phyloP scores from a whole-genome alignment of 2,113 vertebrate genomes.

The Mesoclemmys tuberculata region DNA sequence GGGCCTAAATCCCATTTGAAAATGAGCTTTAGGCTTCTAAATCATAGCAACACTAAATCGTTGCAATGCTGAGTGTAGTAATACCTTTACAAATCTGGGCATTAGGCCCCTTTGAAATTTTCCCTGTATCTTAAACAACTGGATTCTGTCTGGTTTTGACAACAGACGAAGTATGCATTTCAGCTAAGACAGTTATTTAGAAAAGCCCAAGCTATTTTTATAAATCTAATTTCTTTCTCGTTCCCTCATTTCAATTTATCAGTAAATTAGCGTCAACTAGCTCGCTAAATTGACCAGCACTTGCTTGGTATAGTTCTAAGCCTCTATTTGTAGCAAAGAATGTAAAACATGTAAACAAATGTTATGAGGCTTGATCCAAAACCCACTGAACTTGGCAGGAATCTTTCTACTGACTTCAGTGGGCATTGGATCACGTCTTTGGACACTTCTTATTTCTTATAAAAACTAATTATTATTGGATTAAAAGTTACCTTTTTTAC shows the following conservation, averaged over 20 bases:
- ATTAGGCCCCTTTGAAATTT: not conserved
- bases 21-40: not conserved
- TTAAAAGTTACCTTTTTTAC: conserved; percentile 9
- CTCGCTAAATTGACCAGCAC: not conserved
- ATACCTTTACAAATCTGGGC: not conserved
- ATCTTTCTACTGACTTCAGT: not conserved
- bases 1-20: fast-evolving
- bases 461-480: conserved; percentile 2
- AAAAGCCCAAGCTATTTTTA: not conserved
- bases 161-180: not conserved
- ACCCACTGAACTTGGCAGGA: not conserved
- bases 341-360: not conserved
- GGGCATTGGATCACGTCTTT: not conserved
- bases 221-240: not conserved
- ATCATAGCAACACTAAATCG: not conserved
- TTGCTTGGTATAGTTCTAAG: not conserved
- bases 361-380: not conserved
- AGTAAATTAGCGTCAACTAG: not conserved
- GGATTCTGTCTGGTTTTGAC: not conserved
- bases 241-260: not conserved
- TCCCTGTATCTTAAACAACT: not conserved
- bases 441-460: not conserved
- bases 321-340: not conserved
- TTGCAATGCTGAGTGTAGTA: not conserved
- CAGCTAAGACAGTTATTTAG: not conserved